phyloP scores from a whole-genome alignment of 2,888 invertebrate genomes.

The Campoletis raptor region DNA sequence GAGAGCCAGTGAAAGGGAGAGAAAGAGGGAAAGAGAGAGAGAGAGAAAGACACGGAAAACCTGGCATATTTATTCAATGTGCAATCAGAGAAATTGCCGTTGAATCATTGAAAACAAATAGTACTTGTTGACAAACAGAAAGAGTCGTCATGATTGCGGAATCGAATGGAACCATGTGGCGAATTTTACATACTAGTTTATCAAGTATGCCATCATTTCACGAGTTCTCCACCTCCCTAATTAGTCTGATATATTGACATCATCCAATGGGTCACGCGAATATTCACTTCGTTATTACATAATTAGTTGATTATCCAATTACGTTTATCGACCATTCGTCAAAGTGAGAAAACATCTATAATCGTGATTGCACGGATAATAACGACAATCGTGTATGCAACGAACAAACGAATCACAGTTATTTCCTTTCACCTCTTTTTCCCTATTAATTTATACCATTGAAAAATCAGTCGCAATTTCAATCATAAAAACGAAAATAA shows the following conservation, averaged over 20 bases:
- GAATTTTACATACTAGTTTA: background rate
- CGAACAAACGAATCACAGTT: background rate
- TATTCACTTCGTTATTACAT: slow-evolving; percentile 47
- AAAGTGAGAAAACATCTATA: slow-evolving; percentile 22
- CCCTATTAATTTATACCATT: background rate
- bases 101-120: slow-evolving; percentile 55
- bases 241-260: slow-evolving; percentile 47
- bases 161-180: background rate
- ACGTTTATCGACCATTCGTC: slow-evolving; percentile 27
- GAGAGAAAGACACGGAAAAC: background rate
- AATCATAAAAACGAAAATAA: background rate
- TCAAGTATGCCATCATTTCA: slow-evolving; percentile 17
- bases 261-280: slow-evolving; percentile 50
- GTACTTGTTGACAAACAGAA: slow-evolving; percentile 8
- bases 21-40: background rate
- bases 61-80: slow-evolving; percentile 2
- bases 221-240: slow-evolving; percentile 25
- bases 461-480: background rate
- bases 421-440: background rate
- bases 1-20: background rate
- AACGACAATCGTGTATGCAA: background rate
- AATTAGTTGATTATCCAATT: slow-evolving; percentile 55
- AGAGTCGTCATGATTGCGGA: background rate
- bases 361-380: slow-evolving; percentile 16
- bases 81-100: slow-evolving; percentile 54